Base-by-base conservation (phyloP, 2,888 invertebrate species). In the Harpalus rufipes region DNA sequence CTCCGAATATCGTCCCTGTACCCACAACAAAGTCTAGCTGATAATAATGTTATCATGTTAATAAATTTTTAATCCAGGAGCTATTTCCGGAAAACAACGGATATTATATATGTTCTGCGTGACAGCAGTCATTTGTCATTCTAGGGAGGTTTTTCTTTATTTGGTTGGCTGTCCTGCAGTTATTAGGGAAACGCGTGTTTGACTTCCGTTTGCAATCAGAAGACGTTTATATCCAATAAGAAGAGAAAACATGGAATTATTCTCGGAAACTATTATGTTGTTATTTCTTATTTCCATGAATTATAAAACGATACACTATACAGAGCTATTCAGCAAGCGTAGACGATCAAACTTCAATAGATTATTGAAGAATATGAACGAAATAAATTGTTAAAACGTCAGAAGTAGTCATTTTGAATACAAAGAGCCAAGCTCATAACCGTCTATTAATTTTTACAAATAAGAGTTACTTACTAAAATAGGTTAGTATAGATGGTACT, bases 141-240 rank as follows among this genome's bases (percentile, higher is more conserved):
- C 63, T 21, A 21, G 63, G 63, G 10, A 63, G 63, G 63, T 25
- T 63, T 63, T 63, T 63, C 63, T 63, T 63, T 63, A 63, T 63
- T 63, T 63, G 21, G 63, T 63, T 63, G 63, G 63, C 63, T 63
- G 59, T 14, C 59, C 59, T 59, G 63, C 63, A 63, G 63, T 63
- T 63, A 63, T 63, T 63, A 63, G 63, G 63, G 25, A 21, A 63
- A 63, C 21, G 63, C 63, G 63, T 63, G 63, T 63, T 63, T 63
- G 18, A 63, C 63, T 63, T 63, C 63, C 63, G 63, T 63, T 63
- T 63, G 63, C 21, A 63, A 63, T 63, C 63, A 63, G 21, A 63
- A 18, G 25, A 25, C 25, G 63, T 63, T 63, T 63, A 51, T 51
- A 51, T 10, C 6, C 44, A 51, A 51, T 51, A 51, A 51, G 44